Base-by-base conservation (phyloP, 2,888 invertebrate genomes). In the Plusia festucae region DNA sequence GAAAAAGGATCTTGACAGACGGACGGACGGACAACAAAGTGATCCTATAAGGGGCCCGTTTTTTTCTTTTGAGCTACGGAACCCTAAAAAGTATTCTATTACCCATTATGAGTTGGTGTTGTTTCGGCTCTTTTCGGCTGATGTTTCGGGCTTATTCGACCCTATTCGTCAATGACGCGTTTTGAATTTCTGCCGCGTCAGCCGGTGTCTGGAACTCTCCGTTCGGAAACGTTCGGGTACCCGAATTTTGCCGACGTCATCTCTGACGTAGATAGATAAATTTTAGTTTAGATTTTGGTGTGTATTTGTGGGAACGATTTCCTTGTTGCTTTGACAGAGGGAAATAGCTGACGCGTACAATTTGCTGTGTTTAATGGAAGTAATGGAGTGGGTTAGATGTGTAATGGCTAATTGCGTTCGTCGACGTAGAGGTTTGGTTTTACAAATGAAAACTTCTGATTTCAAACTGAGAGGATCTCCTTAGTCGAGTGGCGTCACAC, bases 151-250 rank as follows among this genome's bases (percentile, higher is more conserved):
- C 56, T 53, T 27, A 51, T 56, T 74, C 65, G 79, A 69, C 16
- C 65, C 59, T 58, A 67, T 68, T 57, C 65, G 58, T 72, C 78
- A 72, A 70, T 68, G 75, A 60, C 70, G 61, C 69, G 68, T 68
- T 72, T 65, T 57, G 53, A 55, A 71, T 75, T 79, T 79, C 32
- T 65, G 77, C 58, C 16, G 16, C 65, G 72, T 77, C 78, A 77
- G 75, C 52, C 34, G 30, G 61, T 77, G 75, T 65, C 72, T 75
- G 54, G 72, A 68, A 71, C 67, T 58, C 27, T 59, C 16, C 44
- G 55, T 56, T 58, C 63, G 53, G 16, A 30, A 68, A 66, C 15
- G 44, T 68, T 75, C 76, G 60, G 57, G 24, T 49, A 49, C 46
- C 40, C 61, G 56, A 70, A 57, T 65, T 74, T 65, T 49, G 65